Conservation (phyloP, 2,888 invertebrate species). For the Muschampia staudingeri region DNA sequence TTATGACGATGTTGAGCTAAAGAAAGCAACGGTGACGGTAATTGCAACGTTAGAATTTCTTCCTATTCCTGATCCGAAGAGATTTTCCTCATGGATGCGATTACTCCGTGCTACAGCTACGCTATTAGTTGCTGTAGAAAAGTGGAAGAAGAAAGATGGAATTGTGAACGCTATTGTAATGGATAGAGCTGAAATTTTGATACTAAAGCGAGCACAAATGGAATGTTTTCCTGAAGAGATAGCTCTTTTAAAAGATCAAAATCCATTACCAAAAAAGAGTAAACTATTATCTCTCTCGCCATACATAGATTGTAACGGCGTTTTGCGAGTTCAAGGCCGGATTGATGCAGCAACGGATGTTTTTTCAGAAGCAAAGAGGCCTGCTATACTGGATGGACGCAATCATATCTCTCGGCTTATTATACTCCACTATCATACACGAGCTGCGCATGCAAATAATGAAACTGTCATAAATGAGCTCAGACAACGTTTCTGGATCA, state of each 20-base stretch:
- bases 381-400: neutral
- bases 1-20: neutral
- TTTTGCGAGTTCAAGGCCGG: neutral
- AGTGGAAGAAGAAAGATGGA: neutral
- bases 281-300: neutral
- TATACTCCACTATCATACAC: neutral
- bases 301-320: neutral
- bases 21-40: neutral
- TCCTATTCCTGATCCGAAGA: neutral
- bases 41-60: neutral
- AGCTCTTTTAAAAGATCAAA: neutral
- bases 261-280: neutral
- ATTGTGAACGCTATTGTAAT: neutral
- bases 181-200: conserved; percentile 4
- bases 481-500: neutral
- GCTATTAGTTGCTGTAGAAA: neutral
- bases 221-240: neutral
- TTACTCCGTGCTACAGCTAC: conserved; percentile 1
- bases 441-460: neutral
- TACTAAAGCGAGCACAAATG: neutral
- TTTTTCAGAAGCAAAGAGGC: neutral
- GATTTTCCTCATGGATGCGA: neutral
- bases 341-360: neutral
- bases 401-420: neutral
- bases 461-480: conserved; percentile 2